Evolutionary conservation across 2,113 vertebrate species (phyloP), one percentile per base, ranked within the genome.

Genomic region (Hoplias malabaricus): DNA sequence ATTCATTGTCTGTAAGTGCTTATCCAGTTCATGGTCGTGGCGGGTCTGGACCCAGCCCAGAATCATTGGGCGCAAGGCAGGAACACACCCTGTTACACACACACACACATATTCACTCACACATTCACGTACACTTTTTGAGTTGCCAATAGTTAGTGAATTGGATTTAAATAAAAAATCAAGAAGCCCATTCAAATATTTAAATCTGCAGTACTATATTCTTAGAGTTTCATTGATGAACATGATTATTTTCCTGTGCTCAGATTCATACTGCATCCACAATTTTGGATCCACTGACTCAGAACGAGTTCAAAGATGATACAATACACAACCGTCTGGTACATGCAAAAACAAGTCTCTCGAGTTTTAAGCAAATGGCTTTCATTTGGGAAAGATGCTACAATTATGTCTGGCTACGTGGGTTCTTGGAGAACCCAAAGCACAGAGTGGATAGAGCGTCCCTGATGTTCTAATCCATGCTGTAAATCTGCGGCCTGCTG

Each of bases 341-440:
- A 7, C 43, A 31, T 56, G 59, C 59, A 72, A 33, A 54, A 63
- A 16, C 31, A 71, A 40, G 59, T 21, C 57, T 63, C 23, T 40
- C 19, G 48, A 53, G 66, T 33, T 43, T 43, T 77, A 21, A 25
- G 23, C 25, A 61, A 69, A 77, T 77, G 40, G 59, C 50, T 48
- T 42, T 38, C 34, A 12, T 14, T 21, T n/a, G 11, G 50, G 61
- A 38, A 67, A 23, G 29, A 79, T 54, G 36, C 63, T 31, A 66
- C 50, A 46, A 57, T 29, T 65, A 38, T 31, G 27, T 61, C 7
- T 65, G 54, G 65, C 46, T 36, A 19, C 46, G 25, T 12, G 12
- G 27, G 31, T 50, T 43, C 36, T 69, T 16, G 62, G 31, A 80
- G 40, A 42, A 69, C 46, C n/a, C 42, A 25, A 66, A 27, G 70